A percentile compares a stretch with the other conserved stretches of the same genome.
phyloP scores from a whole-genome alignment of 2,797 vertebrate genomes.

The Sciurus vulgaris region DNA sequence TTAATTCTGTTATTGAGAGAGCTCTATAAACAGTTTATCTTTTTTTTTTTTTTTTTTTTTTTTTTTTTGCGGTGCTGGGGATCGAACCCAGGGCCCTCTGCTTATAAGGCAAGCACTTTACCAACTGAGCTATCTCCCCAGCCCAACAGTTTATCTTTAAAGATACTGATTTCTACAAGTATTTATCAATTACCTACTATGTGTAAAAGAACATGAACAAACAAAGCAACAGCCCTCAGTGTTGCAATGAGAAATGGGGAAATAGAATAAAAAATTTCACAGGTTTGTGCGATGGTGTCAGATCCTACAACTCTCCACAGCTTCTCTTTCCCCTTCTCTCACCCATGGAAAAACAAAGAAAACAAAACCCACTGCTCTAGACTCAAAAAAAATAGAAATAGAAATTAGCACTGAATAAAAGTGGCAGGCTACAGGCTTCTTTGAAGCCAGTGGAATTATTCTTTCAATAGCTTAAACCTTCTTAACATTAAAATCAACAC shows the following conservation, averaged over 20 bases:
- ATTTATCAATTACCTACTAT: not conserved
- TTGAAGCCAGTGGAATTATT: not conserved
- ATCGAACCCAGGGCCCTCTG: too few relatives aligned
- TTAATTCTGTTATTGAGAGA: not conserved
- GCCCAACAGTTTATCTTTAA: not conserved
- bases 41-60: too few relatives aligned
- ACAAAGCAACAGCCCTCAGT: not conserved
- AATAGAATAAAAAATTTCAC: not conserved
- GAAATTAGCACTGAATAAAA: not conserved
- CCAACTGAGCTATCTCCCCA: too few relatives aligned
- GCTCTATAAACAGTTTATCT: not conserved
- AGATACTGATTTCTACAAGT: not conserved
- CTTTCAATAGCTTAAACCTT: not conserved
- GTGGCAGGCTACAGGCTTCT: not conserved
- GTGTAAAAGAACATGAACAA: not conserved
- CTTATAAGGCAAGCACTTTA: too few relatives aligned
- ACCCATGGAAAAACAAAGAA: not conserved
- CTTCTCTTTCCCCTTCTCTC: not conserved
- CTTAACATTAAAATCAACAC: not conserved
- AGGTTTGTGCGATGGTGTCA: not conserved
- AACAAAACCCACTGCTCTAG: conserved; percentile 1
- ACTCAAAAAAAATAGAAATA: not conserved
- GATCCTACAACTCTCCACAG: not conserved
- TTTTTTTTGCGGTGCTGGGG: too few relatives aligned
- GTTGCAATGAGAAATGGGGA: not conserved